Conservation (phyloP, 2,113 vertebrate species). For the Eulemur rufifrons region DNA sequence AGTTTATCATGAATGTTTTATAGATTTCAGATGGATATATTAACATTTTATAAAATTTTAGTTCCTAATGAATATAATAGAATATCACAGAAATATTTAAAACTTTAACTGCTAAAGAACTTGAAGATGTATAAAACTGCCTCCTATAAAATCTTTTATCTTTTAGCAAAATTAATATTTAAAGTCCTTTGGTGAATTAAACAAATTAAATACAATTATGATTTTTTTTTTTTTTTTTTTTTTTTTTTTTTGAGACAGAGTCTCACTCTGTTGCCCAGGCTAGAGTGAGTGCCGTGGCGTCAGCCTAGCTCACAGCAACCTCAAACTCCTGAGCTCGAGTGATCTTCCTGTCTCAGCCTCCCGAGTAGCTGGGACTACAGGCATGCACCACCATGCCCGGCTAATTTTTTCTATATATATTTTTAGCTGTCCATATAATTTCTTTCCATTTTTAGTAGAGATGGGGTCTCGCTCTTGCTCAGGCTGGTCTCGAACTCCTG, state of each 20-base stretch:
- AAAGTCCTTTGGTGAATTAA: constrained; percentile 40
- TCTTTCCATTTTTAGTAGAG: no score
- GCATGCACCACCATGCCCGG: no score
- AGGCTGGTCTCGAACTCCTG: no score
- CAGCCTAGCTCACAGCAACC: no score
- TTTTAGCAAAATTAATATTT: constrained; percentile 44
- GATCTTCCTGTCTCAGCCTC: no score
- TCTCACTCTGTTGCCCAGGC: no score
- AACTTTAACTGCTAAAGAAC: constrained; percentile 24
- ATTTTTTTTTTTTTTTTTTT: constrained; percentile 8
- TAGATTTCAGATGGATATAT: constrained; percentile 37
- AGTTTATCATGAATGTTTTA: not conserved
- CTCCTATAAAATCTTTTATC: not conserved
- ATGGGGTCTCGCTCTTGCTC: no score
- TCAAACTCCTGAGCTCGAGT: no score
- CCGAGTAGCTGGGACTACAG: no score
- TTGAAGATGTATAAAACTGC: constrained; percentile 9
- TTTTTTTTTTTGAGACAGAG: not conserved
- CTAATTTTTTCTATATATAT: no score
- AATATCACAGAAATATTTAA: constrained; percentile 45
- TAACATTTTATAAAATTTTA: constrained; percentile 17
- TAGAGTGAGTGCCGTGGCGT: no score
- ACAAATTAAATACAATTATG: not conserved
- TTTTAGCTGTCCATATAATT: no score
- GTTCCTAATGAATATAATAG: not conserved